Conservation (phyloP, 1,140 invertebrate genomes). For the Akabosia matsudoensis region DNA sequence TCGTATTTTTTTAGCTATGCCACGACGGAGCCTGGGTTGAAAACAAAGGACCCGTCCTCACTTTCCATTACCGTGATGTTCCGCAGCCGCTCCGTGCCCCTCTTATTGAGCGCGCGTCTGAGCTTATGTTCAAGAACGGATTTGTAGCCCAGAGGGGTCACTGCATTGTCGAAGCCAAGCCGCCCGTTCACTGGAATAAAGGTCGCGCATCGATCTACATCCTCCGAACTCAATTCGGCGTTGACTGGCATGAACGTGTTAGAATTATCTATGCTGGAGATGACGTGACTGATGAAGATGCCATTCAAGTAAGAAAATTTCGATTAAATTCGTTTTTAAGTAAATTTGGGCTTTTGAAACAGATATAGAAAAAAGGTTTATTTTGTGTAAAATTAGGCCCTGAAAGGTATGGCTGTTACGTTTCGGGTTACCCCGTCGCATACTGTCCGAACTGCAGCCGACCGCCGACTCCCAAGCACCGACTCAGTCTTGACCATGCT, state of each 20-base stretch:
- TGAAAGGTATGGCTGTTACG: constrained; percentile 72
- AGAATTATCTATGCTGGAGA: constrained; percentile 87
- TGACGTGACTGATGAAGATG: constrained; percentile 85
- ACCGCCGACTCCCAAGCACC: constrained; percentile 76
- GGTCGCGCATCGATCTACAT: constrained; percentile 83
- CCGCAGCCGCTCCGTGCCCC: constrained; percentile 59
- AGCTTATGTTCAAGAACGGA: constrained; percentile 67
- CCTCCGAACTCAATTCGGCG: constrained; percentile 78
- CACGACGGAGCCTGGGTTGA: constrained; percentile 86
- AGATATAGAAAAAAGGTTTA: not conserved
- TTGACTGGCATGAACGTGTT: constrained; percentile 86
- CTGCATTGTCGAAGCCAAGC: constrained; percentile 80
- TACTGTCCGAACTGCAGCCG: constrained; percentile 79
- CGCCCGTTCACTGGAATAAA: constrained; percentile 86
- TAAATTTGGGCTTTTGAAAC: too few species aligned
- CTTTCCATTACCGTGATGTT: constrained; percentile 83
- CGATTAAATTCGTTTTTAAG: not conserved
- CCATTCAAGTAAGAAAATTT: constrained; percentile 72
- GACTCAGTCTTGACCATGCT: constrained; percentile 83
- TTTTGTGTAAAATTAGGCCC: constrained; percentile 28
- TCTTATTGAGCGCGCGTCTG: constrained; percentile 61
- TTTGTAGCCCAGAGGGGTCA: constrained; percentile 74
- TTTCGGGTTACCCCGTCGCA: constrained; percentile 80
- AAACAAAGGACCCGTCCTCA: constrained; percentile 80
- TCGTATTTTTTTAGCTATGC: constrained; percentile 60